A percentile compares a stretch with the other conserved stretches of the same genome.
Evolutionary conservation across 2,888 invertebrate genomes (phyloP).

Genomic region (Apomyelois bistriatella): DNA sequence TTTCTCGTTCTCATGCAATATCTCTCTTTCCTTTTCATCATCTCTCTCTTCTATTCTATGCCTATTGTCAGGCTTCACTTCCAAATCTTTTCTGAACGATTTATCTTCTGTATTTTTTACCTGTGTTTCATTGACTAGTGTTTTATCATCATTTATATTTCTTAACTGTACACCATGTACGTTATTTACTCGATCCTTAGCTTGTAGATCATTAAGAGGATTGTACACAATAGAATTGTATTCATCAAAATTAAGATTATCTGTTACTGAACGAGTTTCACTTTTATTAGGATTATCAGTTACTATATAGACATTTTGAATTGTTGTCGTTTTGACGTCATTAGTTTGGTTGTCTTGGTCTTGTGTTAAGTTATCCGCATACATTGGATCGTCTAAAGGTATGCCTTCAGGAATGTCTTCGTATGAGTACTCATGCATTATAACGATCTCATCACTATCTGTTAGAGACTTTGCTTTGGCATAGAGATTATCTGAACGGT

Average conservation of each 20-base stretch:
- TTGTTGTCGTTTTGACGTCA: background rate
- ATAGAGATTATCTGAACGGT: conserved; percentile 55
- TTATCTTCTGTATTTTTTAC: background rate
- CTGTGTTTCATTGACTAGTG: background rate
- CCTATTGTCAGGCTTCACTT: conserved; percentile 1
- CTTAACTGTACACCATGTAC: background rate
- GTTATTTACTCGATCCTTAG: background rate
- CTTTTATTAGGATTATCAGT: conserved; percentile 5
- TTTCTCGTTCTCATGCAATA: conserved; percentile 19
- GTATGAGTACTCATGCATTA: conserved; percentile 56
- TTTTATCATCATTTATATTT: background rate
- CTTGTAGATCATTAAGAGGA: background rate
- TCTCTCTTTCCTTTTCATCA: conserved; percentile 13
- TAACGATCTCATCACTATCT: conserved; percentile 52
- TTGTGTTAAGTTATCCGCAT: conserved; percentile 47
- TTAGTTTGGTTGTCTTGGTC: conserved; percentile 20
- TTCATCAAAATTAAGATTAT: background rate
- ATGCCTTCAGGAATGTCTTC: conserved; percentile 67
- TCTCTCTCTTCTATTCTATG: conserved; percentile 19
- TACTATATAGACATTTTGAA: background rate
- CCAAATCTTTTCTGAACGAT: background rate
- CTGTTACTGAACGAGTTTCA: background rate
- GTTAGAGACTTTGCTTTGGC: conserved; percentile 50
- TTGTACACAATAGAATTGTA: background rate
- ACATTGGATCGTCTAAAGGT: conserved; percentile 63